Evolutionary conservation across 2,797 vertebrate species (phyloP), one percentile per base, ranked within the genome.

Genomic region (Enteromius mattozi): DNA sequence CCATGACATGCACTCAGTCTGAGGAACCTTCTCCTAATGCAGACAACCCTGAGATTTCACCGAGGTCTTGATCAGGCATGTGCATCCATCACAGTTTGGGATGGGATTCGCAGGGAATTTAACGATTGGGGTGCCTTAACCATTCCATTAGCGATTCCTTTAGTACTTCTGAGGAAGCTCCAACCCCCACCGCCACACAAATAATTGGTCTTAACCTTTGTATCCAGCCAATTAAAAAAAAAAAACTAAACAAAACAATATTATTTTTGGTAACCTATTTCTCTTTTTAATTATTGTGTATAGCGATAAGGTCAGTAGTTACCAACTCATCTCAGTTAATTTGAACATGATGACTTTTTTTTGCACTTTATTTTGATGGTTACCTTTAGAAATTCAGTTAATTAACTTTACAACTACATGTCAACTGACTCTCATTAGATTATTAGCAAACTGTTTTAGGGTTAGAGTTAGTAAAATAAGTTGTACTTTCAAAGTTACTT

Each of bases 51-150:
- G 47, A 65, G 42, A 49, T 77, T 76, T 45, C 17, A 40, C 45
- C 1, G 49, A 17, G 17, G 47, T 83, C 45, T 42, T 30, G 61
- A 76, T 65, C 35, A 1, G 61, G 10, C n/a, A 12, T 77, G 72
- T 59, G 49, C 33, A 83, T 69, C 49, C 47, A 68, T 77, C 47
- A 56, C 24, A 35, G 63, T 69, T 56, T 68, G 61, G 24, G 51
- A 77, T 83, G 63, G 33, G 47, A 83, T 68, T 77, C 6, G 2
- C 45, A 54, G 72, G 59, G 30, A 51, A 76, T 76, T 76, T 24
- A 65, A 63, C 2, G 17, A 65, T 66, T 76, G 30, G 51, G 45
- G n/a, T 37, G 40, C 33, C 45, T 51, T 66, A 66, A 79, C 10
- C 14, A 66, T 66, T 65, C 27, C 42, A 68, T 66, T 79, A 68